Base-by-base conservation (phyloP, 2,113 vertebrate genomes). In the Ariopsis seemanni region DNA sequence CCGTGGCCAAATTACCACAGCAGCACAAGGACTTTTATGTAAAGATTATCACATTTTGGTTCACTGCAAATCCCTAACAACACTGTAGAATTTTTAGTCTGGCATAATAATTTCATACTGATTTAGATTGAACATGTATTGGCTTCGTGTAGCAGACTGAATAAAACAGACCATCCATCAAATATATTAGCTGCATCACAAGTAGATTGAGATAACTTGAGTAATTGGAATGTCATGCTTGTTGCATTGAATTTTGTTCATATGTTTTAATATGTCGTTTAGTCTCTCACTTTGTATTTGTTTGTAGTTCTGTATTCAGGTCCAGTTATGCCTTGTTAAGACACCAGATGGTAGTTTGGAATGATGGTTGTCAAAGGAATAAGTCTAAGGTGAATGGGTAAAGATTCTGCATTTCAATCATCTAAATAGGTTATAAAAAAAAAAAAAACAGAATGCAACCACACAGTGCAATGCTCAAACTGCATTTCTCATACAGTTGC, bases 131-230 rank as follows among this genome's bases (percentile, higher is more conserved):
- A 74, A 85, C 48, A 12, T 55, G 18, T 50, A 48, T 20, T 25
- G 11, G 17, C 55, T n/a, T 34, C 48, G 27, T 48, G 8, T 58
- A 30, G 60, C 75, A 75, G 25, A 75, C 18, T 62, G 34, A 85
- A 85, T 85, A 77, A 62, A 62, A 53, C 1, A 62, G 55, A 75
- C 62, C 83, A 75, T 85, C 55, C 22, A 22, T 85, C 30, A 75
- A n/a, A 62, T 20, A 75, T 27, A 60, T 50, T 75, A 75, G 55
- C 34, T 58, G 34, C 34, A 48, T 60, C 55, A 85, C 20, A n/a
- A 18, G 65, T 18, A 71, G 63, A 27, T 58, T 78, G 14, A 77
- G 27, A 52, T 77, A 25, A 14, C 42, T 50, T 2, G 1, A 52
- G 22, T 75, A 75, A 75, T 9, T 48, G 84, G 55, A 60, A 42